These are phyloP conservation scores for Drosophila melanosoma DNA, from an alignment of 2,888 invertebrate species.

Conservation along the genomic window DNA sequence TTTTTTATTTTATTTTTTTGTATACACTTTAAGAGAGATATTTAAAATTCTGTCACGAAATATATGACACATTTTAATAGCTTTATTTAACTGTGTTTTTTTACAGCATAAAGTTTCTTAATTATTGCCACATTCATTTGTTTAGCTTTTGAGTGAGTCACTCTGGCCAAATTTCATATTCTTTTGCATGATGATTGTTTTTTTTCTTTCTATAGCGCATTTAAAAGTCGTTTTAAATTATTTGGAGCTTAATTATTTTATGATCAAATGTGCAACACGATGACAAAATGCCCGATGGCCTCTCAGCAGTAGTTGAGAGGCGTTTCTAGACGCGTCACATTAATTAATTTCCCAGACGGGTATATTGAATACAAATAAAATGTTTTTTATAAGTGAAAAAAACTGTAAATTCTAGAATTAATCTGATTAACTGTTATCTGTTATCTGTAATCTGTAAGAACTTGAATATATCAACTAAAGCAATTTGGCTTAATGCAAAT, in stretches of 20 bases:
- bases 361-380: not conserved
- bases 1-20: not conserved
- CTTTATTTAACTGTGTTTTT: not conserved
- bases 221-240: conserved; percentile 1
- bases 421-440: not conserved
- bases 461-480: not conserved
- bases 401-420: not conserved
- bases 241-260: conserved; percentile 3
- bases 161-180: too few species aligned
- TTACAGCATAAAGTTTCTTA: not conserved
- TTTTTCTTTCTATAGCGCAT: conserved; percentile 9
- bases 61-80: not conserved
- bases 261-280: conserved; percentile 29
- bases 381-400: not conserved
- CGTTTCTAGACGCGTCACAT: conserved; percentile 11
- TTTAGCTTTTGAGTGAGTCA: not conserved
- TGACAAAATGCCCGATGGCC: conserved; percentile 38
- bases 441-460: not conserved
- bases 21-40: conserved; percentile 1
- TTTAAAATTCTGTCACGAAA: not conserved
- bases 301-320: conserved; percentile 20
- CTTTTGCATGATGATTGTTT: too few species aligned
- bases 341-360: not conserved
- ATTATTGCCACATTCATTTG: not conserved
- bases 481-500: not conserved